Conservation (phyloP, 2,797 vertebrate genomes). For the Phrynocephalus guinanensis region DNA sequence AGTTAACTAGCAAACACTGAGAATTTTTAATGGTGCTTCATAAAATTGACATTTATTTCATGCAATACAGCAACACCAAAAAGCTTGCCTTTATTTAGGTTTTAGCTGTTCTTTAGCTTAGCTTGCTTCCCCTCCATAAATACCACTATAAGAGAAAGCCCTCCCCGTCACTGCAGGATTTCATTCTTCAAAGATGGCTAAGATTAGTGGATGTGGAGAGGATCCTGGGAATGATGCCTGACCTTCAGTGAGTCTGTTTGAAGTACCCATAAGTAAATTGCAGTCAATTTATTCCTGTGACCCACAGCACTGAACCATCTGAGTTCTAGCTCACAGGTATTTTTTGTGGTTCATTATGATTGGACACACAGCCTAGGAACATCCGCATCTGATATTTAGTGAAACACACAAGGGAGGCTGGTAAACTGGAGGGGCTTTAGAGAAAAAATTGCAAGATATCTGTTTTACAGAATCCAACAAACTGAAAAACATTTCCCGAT, state of each 20-base stretch:
- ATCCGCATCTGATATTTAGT: background rate
- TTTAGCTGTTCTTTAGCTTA: too few species aligned
- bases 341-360: background rate
- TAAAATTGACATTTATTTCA: background rate
- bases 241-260: background rate
- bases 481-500: background rate
- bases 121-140: too few species aligned
- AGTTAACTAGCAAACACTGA: background rate
- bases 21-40: background rate
- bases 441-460: background rate
- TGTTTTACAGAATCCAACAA: conserved; percentile 1
- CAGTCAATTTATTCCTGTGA: background rate
- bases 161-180: background rate
- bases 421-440: background rate
- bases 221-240: background rate
- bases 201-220: background rate
- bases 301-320: background rate
- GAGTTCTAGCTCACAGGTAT: background rate
- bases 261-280: background rate
- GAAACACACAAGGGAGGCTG: conserved; percentile 23
- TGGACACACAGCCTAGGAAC: background rate
- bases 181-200: background rate
- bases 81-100: too few species aligned
- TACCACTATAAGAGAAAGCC: too few species aligned
- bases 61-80: background rate